These are phyloP conservation scores for Diloba caeruleocephala DNA, from an alignment of 2,888 invertebrate genomes.

Conservation along the genomic window DNA sequence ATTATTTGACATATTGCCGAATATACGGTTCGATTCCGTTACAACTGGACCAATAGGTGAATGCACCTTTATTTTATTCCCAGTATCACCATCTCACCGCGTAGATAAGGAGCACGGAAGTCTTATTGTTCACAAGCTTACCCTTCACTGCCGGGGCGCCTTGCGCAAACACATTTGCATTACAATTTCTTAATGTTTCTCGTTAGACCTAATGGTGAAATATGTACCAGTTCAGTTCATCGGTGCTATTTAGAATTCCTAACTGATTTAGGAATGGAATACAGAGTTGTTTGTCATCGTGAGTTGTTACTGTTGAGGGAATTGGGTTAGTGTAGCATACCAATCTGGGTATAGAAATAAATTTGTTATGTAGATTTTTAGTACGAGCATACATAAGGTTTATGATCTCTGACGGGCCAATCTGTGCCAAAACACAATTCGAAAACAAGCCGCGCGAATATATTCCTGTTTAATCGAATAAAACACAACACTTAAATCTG, in stretches of 20 bases:
- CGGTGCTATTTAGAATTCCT: slow-evolving; percentile 26
- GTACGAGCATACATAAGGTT: slow-evolving; percentile 11
- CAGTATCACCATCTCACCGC: slow-evolving; percentile 5
- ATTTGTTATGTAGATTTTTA: slow-evolving; percentile 6
- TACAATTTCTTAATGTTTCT: slow-evolving; percentile 33
- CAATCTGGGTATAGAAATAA: slow-evolving; percentile 13
- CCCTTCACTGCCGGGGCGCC: slow-evolving; percentile 14
- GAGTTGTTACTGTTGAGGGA: slow-evolving; percentile 17
- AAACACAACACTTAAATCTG: too few relatives aligned
- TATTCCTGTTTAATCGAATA: too few relatives aligned
- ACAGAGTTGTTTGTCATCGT: slow-evolving; percentile 38
- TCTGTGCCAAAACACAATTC: background rate
- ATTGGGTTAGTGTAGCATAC: slow-evolving; percentile 35
- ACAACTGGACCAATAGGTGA: slow-evolving; percentile 9
- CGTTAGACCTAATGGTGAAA: slow-evolving; percentile 26
- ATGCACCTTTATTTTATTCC: slow-evolving; percentile 30
- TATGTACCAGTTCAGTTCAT: slow-evolving; percentile 14
- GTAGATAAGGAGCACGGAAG: slow-evolving; percentile 44
- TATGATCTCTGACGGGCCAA: slow-evolving; percentile 22
- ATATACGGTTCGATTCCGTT: background rate
- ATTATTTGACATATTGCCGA: too few relatives aligned
- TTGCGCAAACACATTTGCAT: slow-evolving; percentile 47
- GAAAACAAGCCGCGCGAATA: background rate
- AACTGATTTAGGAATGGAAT: slow-evolving; percentile 19
- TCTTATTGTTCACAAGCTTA: slow-evolving; percentile 32